Percentiles rank a stretch among this genome's conserved stretches.
Evolutionary conservation across 2,113 vertebrate species (phyloP).

Genomic region (Passerina amoena): DNA sequence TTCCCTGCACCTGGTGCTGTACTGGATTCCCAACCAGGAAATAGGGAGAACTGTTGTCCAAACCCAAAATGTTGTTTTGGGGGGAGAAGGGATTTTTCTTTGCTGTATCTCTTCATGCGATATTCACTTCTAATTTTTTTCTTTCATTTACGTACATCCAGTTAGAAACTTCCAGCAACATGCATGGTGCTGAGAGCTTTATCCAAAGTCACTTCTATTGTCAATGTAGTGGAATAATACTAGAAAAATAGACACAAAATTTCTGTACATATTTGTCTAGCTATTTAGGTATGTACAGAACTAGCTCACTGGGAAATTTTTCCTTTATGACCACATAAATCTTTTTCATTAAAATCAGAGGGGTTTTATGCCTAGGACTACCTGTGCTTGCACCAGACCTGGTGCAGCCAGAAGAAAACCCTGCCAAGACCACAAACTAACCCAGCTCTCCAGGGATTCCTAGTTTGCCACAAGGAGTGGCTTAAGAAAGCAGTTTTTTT

Average conservation of each 20-base stretch:
- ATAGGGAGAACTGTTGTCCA: background rate
- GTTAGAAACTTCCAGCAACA: background rate
- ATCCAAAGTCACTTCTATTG: background rate
- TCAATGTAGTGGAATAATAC: background rate
- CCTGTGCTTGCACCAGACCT: constrained; percentile 56
- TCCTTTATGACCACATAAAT: constrained; percentile 60
- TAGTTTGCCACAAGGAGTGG: constrained; percentile 42
- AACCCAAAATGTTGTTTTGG: background rate
- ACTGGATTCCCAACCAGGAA: background rate
- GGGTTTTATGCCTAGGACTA: constrained; percentile 61
- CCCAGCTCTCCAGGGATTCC: constrained; percentile 27
- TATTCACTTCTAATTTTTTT: background rate
- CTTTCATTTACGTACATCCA: background rate
- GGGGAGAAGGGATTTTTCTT: background rate
- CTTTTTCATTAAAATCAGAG: constrained; percentile 57
- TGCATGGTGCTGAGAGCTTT: background rate
- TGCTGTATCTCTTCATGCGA: background rate
- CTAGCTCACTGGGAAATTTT: background rate
- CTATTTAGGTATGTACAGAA: background rate
- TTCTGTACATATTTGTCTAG: background rate
- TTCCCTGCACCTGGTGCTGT: background rate
- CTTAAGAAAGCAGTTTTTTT: constrained; percentile 58
- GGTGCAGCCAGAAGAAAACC: constrained; percentile 38
- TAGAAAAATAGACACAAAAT: background rate
- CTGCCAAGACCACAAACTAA: constrained; percentile 65